Conservation (phyloP, 2,888 invertebrate genomes). For the Frankliniella fusca region DNA sequence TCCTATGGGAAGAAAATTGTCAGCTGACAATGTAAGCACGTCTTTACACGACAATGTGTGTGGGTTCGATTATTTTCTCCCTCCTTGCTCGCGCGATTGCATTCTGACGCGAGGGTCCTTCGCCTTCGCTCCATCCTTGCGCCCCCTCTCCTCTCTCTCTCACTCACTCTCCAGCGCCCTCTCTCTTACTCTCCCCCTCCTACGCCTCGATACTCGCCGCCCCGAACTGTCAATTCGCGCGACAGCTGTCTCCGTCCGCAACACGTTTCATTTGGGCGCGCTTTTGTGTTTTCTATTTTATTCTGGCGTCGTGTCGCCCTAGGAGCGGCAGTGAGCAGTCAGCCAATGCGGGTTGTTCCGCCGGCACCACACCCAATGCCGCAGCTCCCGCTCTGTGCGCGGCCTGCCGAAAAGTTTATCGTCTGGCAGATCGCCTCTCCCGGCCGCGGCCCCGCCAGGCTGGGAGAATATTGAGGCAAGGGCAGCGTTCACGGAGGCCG, state of each 20-base stretch:
- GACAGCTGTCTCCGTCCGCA: conserved; percentile 13
- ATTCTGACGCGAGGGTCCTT: too few relatives aligned
- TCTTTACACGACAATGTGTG: too few relatives aligned
- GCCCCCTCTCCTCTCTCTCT: background rate
- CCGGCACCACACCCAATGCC: background rate
- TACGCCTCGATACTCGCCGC: background rate
- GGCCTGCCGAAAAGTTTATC: too few relatives aligned
- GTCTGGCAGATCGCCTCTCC: too few relatives aligned
- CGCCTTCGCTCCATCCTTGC: background rate
- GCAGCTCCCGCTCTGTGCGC: background rate
- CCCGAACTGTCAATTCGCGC: conserved; percentile 10
- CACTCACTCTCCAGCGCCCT: background rate
- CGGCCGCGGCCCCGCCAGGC: too few relatives aligned
- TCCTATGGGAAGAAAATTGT: too few relatives aligned
- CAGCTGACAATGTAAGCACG: too few relatives aligned
- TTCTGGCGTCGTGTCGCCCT: background rate
- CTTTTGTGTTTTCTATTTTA: conserved; percentile 3
- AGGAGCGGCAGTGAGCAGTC: background rate
- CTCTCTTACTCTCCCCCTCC: background rate
- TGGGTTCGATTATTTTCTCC: too few relatives aligned
- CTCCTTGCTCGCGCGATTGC: too few relatives aligned
- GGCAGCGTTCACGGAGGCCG: too few relatives aligned
- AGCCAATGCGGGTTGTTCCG: background rate
- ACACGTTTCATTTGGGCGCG: background rate
- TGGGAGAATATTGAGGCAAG: too few relatives aligned